phyloP scores from a whole-genome alignment of 2,888 invertebrate species.

The Pterobdella sp. region DNA sequence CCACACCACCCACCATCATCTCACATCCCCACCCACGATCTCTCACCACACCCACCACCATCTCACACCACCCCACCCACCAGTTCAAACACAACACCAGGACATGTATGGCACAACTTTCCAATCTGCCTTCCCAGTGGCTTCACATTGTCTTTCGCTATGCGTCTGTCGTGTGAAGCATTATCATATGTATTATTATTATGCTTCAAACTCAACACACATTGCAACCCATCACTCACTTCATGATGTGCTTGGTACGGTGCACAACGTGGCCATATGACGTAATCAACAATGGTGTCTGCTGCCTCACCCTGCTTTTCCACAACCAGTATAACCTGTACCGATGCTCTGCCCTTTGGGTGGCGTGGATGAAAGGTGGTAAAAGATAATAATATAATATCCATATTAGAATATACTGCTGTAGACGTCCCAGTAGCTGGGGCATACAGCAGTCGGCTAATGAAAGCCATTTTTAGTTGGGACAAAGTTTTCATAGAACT shows the following conservation, averaged over 20 bases:
- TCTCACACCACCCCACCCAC: slow-evolving; percentile 56
- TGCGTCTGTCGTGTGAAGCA: slow-evolving; percentile 40
- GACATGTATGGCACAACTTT: slow-evolving; percentile 90
- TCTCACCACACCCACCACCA: not conserved
- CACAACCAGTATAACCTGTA: slow-evolving; percentile 86
- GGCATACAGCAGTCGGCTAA: too few species aligned
- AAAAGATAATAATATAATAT: too few species aligned
- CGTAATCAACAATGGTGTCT: slow-evolving; percentile 74
- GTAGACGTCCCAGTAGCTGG: too few species aligned
- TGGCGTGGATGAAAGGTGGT: too few species aligned
- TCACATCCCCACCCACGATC: not conserved
- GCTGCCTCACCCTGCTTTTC: slow-evolving; percentile 80
- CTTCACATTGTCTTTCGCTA: slow-evolving; percentile 94
- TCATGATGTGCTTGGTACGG: slow-evolving; percentile 89
- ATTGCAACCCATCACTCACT: slow-evolving; percentile 59
- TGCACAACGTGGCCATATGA: slow-evolving; percentile 79
- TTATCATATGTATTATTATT: not conserved
- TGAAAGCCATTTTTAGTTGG: too few species aligned
- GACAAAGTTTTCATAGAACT: too few species aligned
- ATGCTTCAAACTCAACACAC: not conserved
- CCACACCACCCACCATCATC: not conserved
- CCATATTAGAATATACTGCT: too few species aligned
- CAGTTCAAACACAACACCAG: slow-evolving; percentile 90
- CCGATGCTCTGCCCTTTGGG: slow-evolving; percentile 45
- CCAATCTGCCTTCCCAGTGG: slow-evolving; percentile 90